Evolutionary conservation across 2,888 invertebrate genomes (phyloP), one percentile per base, ranked within the genome.

Genomic region (Platypus cylindrus): DNA sequence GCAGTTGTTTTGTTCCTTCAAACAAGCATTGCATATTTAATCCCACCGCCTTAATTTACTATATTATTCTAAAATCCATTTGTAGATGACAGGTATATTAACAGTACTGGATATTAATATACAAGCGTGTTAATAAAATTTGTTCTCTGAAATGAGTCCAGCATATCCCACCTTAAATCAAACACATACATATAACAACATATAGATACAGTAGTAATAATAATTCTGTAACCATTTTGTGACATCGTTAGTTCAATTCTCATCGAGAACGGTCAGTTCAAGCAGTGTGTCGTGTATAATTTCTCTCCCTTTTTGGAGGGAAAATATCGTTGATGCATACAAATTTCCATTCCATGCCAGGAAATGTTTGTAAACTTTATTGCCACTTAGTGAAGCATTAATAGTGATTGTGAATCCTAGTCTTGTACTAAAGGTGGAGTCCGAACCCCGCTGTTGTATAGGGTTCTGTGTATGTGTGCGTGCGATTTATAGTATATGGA

Each of bases 371-470:
- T 50, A 52, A 54, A 55, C 50, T 58, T 58, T 57, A 58, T 56
- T 56, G 53, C 52, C 57, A 58, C 59, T 60, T 59, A 59, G 56
- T 50, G 49, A 49, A 48, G 51, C 56, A 59, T 60, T 60, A 59
- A 54, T 52, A 50, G 53, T 55, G 58, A 50, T 49, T 50, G 48
- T 44, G 41, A 48, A 46, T 45, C 48, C n/a, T 40, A 36, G 45
- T 45, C 47, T 43, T 45, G 49, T 46, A 41, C 45, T 37, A 43
- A 32, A 28, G n/a, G n/a, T n/a, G n/a, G n/a, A n/a, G n/a, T n/a
- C n/a, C n/a, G n/a, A n/a, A n/a, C n/a, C n/a, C n/a, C n/a, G n/a
- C n/a, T n/a, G n/a, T n/a, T n/a, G n/a, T n/a, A n/a, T n/a, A n/a
- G n/a, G n/a, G n/a, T n/a, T n/a, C 25, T 11, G 15, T 25, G 13